Evolutionary conservation across 2,797 vertebrate species (phyloP), one percentile per base, ranked within the genome.

Genomic region (Myoxocephalus aenaeus): DNA sequence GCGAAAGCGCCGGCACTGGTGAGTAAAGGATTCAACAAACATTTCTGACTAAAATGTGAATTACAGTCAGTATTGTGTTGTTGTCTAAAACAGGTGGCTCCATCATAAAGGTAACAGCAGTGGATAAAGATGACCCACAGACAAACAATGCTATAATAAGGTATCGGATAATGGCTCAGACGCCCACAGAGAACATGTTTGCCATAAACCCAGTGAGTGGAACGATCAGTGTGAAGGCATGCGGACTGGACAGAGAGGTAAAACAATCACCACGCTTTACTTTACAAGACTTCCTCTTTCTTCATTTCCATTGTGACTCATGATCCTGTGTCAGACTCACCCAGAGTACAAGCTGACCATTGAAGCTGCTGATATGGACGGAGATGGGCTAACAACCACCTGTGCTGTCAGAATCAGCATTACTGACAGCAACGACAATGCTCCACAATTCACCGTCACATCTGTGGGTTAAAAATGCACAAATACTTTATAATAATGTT

Each of bases 201-300:
- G 87, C 86, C 67, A 95, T 97, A 53, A 90, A 97, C 57, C 25
- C 65, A 12, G 89, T 86, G 0, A 94, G 74, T 61, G 96, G 97
- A 44, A 1, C 88, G 75, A 96, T 98, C 90, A 94, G 94, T 0
- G 93, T 97, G 77, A 78, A 90, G 4, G 75, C 90, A 6, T 59
- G 86, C 0, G 96, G 95, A 17, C 94, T 98, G 81, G 96, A 97
- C 86, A 92, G 96, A 85, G 97, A 97, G 96, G 96, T 97, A 77
- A 71, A 15, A 15, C 3, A 20, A 32, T 65, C 3, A 32, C 12
- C 27, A 5, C 38, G 38, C 17, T 40, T 17, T 4, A 61, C 2
- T 29, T 36, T n/a, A 20, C 9, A 56, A 40, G 5, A 38, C 15
- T 4, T 48, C 40, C 11, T 53, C 10, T 14, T 13, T 25, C 5